phyloP scores from a whole-genome alignment of 2,113 vertebrate species.

The Antidorcas marsupialis region DNA sequence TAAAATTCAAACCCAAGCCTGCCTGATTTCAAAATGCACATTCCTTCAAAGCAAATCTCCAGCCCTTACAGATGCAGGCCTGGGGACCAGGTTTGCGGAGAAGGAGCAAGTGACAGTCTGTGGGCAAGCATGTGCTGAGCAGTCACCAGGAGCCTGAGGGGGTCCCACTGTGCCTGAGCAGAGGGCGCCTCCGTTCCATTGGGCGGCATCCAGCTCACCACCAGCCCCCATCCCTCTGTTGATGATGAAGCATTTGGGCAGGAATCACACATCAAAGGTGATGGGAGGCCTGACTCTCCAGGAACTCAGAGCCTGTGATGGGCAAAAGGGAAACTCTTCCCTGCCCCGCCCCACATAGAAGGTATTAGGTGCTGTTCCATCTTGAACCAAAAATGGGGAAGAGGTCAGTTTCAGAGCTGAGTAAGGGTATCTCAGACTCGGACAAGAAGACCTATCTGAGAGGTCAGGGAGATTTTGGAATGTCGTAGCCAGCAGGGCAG shows the following conservation, averaged over 20 bases:
- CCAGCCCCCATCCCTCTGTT: not conserved
- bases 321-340: not conserved
- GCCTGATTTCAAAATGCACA: rapidly evolving
- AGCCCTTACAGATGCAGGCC: rapidly evolving
- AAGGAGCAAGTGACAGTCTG: not conserved
- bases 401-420: not conserved
- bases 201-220: rapidly evolving
- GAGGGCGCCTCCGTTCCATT: rapidly evolving
- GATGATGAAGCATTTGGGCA: not conserved
- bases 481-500: not conserved
- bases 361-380: rapidly evolving
- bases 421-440: rapidly evolving
- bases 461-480: not conserved
- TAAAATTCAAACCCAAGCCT: not conserved
- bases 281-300: not conserved
- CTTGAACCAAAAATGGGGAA: not conserved
- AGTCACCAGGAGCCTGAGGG: not conserved
- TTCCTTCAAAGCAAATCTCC: not conserved
- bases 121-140: not conserved
- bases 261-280: not conserved
- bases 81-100: not conserved
- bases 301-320: too few species aligned
- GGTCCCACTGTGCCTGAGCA: too few species aligned
- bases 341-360: rapidly evolving
- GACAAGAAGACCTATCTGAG: not conserved